Conservation (phyloP, 2,888 invertebrate species). For the Amiota mariae region DNA sequence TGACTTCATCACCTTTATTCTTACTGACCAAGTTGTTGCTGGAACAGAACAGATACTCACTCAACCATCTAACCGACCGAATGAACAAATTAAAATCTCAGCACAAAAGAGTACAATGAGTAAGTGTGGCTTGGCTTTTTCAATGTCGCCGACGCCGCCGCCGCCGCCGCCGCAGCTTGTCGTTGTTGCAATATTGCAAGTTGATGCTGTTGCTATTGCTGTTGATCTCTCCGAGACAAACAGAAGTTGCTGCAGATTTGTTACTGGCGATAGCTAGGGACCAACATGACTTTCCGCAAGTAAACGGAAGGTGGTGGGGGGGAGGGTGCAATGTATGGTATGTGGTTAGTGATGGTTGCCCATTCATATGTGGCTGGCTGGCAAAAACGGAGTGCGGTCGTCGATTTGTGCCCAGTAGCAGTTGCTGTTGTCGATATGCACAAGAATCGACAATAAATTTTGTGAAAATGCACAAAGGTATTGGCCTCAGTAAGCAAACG, state of each 20-base stretch:
- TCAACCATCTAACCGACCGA: conserved; percentile 14
- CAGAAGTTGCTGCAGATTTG: conserved; percentile 34
- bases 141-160: conserved; percentile 26
- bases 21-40: background rate
- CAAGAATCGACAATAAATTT: conserved; percentile 73
- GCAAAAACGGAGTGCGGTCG: conserved; percentile 13
- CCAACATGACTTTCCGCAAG: background rate
- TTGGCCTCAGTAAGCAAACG: background rate
- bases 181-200: conserved; percentile 38
- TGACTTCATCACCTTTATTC: conserved; percentile 61
- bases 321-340: too few species aligned
- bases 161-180: too few species aligned
- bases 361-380: conserved; percentile 19
- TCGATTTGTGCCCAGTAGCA: conserved; percentile 72
- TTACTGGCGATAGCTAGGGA: conserved; percentile 28
- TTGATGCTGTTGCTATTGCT: background rate
- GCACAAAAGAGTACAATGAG: conserved; percentile 44
- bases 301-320: too few species aligned
- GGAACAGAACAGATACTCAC: background rate
- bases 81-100: conserved; percentile 67
- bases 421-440: conserved; percentile 73
- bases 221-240: conserved; percentile 26
- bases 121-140: conserved; percentile 55
- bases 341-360: conserved; percentile 14
- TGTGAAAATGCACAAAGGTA: conserved; percentile 41